Conservation (phyloP, 2,797 vertebrate genomes). For the Chelidonichthys spinosus region DNA sequence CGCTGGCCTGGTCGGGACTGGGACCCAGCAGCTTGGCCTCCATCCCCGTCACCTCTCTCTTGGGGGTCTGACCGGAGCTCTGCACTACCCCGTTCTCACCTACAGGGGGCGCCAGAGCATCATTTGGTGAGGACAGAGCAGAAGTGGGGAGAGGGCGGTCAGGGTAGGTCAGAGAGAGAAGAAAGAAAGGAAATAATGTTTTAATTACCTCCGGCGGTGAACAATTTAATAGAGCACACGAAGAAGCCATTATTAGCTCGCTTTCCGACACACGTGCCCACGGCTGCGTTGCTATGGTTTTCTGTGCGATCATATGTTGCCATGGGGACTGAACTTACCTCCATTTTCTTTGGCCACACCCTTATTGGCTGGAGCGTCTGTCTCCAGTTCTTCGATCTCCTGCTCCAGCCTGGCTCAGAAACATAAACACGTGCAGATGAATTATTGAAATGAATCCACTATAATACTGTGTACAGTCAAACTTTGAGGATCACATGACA, state of each 20-base stretch:
- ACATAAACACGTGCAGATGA: constrained; percentile 32
- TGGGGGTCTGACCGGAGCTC: constrained; percentile 80
- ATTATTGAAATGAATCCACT: neutral
- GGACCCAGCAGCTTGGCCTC: constrained; percentile 88
- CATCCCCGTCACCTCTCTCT: constrained; percentile 90
- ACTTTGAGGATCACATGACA: too few species aligned
- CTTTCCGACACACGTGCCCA: constrained; percentile 25
- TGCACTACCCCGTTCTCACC: constrained; percentile 84
- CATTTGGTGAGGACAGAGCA: constrained; percentile 7
- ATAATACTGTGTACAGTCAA: too few species aligned
- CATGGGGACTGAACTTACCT: constrained; percentile 71
- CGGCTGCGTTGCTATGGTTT: constrained; percentile 64
- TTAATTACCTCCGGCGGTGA: constrained; percentile 62
- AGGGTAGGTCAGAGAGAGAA: constrained; percentile 41
- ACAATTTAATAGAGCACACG: constrained; percentile 49
- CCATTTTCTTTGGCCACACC: constrained; percentile 78
- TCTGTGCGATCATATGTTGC: constrained; percentile 55
- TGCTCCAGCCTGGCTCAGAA: constrained; percentile 87
- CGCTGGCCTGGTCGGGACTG: constrained; percentile 84
- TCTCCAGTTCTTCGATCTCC: constrained; percentile 93
- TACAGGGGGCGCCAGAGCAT: constrained; percentile 69
- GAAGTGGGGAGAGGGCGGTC: constrained; percentile 14
- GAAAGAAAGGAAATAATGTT: constrained; percentile 64
- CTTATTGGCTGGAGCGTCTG: constrained; percentile 75
- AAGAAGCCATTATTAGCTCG: constrained; percentile 51